Base-by-base conservation (phyloP, 2,888 invertebrate species). In the Drosophila tripunctata region DNA sequence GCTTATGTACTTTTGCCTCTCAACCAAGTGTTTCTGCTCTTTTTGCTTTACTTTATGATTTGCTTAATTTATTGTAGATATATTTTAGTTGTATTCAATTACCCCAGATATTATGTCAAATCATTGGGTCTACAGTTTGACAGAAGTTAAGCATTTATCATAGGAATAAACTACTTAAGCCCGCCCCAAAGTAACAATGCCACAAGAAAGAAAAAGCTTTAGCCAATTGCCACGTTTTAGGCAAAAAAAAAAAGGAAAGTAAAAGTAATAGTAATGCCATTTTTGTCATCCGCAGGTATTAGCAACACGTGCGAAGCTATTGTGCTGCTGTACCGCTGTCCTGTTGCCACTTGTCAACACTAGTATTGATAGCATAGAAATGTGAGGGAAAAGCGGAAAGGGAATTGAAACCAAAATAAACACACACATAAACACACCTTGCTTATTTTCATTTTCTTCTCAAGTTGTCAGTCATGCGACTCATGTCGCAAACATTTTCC, bases 391-490 rank as follows among this genome's bases (percentile, higher is more conserved):
- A 30, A 35, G 31, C n/a, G n/a, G n/a, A 44, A 19, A 31, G 17
- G 22, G 35, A 44, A 33, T 24, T 4, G 14, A 27, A 36, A 22
- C 21, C 30, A 35, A 44, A 50, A 17, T 36, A 22, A 45, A 30
- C 19, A 8, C 24, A 15, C n/a, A 31, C 3, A 1, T 14, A 8
- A 19, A 21, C 30, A 5, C 24, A 15, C 51, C 22, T 14, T 17
- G 4, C 12, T 10, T 12, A 4, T 36, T n/a, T 10, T 21, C 27
- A 21, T 43, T 12, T 15, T 27, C 22, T 10, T 48, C 56, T 55
- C 24, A 41, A 35, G 51, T 47, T 88, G 88, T 84, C 88, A 88
- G 88, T 88, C 89, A 89, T 88, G 89, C 89, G 66, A 63, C 81
- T 82, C 81, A 85, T 87, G 88, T 87, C 78, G 82, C 82, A 84